Percentiles rank a stretch among this genome's conserved stretches.
Conservation (phyloP, 2,888 invertebrate species). For the Lordiphosa andalusiaca region DNA sequence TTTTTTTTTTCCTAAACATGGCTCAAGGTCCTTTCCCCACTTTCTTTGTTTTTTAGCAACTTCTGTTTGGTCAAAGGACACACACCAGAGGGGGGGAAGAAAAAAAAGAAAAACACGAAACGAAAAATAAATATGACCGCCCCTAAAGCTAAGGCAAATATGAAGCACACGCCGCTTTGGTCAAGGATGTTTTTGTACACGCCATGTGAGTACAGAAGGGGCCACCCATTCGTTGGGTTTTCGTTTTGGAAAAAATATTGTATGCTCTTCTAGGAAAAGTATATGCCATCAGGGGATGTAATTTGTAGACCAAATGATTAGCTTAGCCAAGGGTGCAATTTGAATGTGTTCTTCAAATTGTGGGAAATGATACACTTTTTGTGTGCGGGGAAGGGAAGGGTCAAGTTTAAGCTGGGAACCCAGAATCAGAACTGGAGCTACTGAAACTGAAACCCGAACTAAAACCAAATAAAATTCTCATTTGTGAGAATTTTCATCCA, state of each 20-base stretch:
- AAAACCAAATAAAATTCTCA: too few relatives aligned
- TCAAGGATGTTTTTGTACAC: conserved; percentile 23
- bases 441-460: too few relatives aligned
- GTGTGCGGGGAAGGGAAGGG: too few relatives aligned
- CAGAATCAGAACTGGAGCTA: too few relatives aligned
- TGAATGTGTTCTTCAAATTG: too few relatives aligned
- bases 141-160: conserved; percentile 43
- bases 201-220: conserved; percentile 7
- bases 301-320: conserved; percentile 3
- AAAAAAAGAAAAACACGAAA: conserved; percentile 15
- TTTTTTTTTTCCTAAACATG: conserved; percentile 1
- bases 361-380: too few relatives aligned
- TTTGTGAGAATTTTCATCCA: too few relatives aligned
- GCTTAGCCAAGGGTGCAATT: neutral
- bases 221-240: conserved; percentile 3
- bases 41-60: conserved; percentile 1
- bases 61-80: conserved; percentile 18
- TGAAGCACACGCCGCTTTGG: conserved; percentile 45
- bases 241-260: neutral
- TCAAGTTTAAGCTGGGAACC: too few relatives aligned
- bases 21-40: conserved; percentile 5
- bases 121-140: conserved; percentile 41
- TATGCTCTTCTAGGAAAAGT: neutral
- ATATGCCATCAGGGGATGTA: conserved; percentile 1
- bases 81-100: conserved; percentile 2